A percentile compares a stretch with the other conserved stretches of the same genome.
These are phyloP conservation scores for Chaetodon trifasciatus DNA, from an alignment of 2,797 vertebrate species.

Conservation along the genomic window DNA sequence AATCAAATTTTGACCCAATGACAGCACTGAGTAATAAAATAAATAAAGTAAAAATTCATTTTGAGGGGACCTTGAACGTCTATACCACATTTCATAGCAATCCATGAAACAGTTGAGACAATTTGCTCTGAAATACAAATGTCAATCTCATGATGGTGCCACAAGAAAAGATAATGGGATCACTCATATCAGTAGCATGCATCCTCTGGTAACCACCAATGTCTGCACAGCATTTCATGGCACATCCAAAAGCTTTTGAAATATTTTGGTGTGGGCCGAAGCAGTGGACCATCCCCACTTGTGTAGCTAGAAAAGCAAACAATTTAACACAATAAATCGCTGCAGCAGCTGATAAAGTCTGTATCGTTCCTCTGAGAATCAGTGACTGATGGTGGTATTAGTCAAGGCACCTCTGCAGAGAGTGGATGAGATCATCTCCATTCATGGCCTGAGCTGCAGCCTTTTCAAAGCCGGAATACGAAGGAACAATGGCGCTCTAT, in stretches of 20 bases:
- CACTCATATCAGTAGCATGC: neutral
- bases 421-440: slow-evolving; percentile 71
- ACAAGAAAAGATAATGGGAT: neutral
- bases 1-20: neutral
- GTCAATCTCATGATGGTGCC: neutral
- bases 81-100: neutral
- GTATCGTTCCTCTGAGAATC: slow-evolving; percentile 13
- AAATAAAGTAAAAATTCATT: too few species aligned
- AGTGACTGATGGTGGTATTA: slow-evolving; percentile 20
- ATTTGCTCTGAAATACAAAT: neutral
- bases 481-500: slow-evolving; percentile 81
- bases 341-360: slow-evolving; percentile 14
- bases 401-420: slow-evolving; percentile 24
- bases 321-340: neutral
- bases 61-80: too few species aligned
- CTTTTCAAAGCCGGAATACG: slow-evolving; percentile 54
- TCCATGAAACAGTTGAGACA: neutral
- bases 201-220: neutral
- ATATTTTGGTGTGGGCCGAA: neutral
- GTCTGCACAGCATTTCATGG: neutral
- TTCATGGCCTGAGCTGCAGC: slow-evolving; percentile 54
- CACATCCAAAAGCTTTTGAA: neutral
- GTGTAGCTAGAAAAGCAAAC: slow-evolving; percentile 2
- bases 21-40: neutral
- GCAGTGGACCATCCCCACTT: neutral